phyloP scores from a whole-genome alignment of 2,888 invertebrate species.

The Tanypteryx hageni region DNA sequence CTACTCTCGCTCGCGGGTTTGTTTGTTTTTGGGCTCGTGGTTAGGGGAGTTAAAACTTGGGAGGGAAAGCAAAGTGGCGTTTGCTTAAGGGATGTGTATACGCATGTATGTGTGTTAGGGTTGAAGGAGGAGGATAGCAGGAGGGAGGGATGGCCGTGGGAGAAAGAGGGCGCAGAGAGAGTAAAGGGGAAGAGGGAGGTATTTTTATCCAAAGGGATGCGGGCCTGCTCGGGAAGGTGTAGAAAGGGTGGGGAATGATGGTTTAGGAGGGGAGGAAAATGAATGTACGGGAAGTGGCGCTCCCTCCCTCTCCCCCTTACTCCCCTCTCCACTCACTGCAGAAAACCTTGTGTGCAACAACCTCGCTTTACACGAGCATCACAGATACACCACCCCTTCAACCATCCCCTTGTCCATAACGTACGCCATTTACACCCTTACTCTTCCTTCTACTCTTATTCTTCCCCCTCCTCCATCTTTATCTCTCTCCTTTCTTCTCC shows the following conservation, averaged over 20 bases:
- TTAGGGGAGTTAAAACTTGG: not conserved
- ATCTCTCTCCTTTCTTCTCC: not conserved
- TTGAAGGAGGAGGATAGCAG: not conserved
- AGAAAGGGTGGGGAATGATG: not conserved
- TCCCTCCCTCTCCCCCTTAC: not conserved
- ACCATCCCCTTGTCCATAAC: conserved; percentile 44
- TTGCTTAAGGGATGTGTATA: conserved; percentile 40
- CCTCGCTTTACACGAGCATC: conserved; percentile 59
- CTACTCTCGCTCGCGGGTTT: not conserved
- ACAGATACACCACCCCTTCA: not conserved
- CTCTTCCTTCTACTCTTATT: not conserved
- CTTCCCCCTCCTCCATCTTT: not conserved
- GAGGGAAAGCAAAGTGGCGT: conserved; percentile 31
- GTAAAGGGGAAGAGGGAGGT: too few relatives aligned
- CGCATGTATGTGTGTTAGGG: not conserved
- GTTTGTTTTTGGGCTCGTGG: conserved; percentile 63
- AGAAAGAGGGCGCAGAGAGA: not conserved
- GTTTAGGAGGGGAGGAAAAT: not conserved
- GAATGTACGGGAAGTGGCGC: conserved; percentile 52
- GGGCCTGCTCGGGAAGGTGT: not conserved
- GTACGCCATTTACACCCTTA: conserved; percentile 37
- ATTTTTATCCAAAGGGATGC: too few relatives aligned
- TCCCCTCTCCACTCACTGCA: not conserved
- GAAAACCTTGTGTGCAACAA: conserved; percentile 46
- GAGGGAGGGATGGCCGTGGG: not conserved